These are phyloP conservation scores for Erpobdella octoculata DNA, from an alignment of 2,888 invertebrate species.

Conservation along the genomic window DNA sequence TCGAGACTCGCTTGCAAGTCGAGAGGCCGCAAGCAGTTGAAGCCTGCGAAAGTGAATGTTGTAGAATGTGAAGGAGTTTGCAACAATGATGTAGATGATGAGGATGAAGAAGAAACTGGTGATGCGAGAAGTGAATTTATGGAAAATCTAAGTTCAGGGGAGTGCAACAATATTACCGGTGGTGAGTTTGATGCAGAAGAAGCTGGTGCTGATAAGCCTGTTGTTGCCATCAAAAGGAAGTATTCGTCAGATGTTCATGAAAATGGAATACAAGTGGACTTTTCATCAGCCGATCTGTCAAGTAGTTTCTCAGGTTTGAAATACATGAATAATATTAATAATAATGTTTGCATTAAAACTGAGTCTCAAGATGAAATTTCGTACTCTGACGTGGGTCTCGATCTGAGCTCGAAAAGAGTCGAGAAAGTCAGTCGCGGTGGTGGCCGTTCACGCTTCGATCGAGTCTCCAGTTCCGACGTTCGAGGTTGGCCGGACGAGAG, in stretches of 20 bases:
- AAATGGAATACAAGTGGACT: neutral
- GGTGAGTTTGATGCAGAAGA: slow-evolving; percentile 21
- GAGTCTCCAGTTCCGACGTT: neutral
- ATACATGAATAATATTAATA: too few species aligned
- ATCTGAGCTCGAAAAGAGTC: neutral
- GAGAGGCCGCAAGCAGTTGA: slow-evolving; percentile 36
- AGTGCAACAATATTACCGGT: slow-evolving; percentile 22
- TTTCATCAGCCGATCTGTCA: too few species aligned
- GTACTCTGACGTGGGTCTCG: neutral
- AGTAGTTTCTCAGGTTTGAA: too few species aligned
- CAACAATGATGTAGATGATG: slow-evolving; percentile 14
- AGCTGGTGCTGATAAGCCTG: too few species aligned
- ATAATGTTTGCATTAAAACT: neutral
- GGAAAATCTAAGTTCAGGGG: too few species aligned
- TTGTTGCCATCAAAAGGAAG: neutral
- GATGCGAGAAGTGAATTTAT: too few species aligned
- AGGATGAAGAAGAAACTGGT: slow-evolving; percentile 14
- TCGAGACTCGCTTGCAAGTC: neutral
- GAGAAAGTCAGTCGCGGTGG: too few species aligned
- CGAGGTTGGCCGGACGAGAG: too few species aligned
- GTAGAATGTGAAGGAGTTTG: slow-evolving; percentile 32
- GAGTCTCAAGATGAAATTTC: neutral
- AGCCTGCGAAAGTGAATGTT: slow-evolving; percentile 35
- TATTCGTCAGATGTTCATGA: neutral
- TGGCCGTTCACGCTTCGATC: too few species aligned